Conservation (phyloP, 2,113 vertebrate genomes). For the Anoura caudifer region DNA sequence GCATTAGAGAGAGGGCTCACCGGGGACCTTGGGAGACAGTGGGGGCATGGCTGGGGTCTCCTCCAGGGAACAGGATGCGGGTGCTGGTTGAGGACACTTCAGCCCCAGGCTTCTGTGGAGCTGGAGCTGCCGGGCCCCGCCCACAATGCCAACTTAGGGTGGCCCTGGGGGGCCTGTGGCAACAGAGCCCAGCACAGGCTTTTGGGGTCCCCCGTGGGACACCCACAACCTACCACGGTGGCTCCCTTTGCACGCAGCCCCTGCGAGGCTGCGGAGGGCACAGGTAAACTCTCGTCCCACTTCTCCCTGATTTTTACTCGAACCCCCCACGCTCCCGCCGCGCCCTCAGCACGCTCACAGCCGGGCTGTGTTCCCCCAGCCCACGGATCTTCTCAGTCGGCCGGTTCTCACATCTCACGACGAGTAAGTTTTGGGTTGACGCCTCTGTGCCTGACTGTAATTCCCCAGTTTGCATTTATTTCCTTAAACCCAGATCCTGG, state of each 20-base stretch:
- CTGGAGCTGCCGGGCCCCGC: not conserved
- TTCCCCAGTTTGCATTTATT: not conserved
- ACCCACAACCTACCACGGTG: not conserved
- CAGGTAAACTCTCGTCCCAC: fast-evolving
- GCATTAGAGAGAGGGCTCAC: not conserved
- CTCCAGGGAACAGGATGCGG: not conserved
- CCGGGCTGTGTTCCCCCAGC: not conserved
- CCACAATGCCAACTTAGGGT: not conserved
- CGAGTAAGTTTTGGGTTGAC: not conserved
- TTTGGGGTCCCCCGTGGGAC: not conserved
- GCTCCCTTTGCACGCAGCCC: too few relatives aligned
- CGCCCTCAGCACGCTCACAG: not conserved
- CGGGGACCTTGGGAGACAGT: not conserved
- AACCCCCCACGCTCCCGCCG: not conserved
- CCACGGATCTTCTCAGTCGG: fast-evolving
- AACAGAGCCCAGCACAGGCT: not conserved
- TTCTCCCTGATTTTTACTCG: not conserved
- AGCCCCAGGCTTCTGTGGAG: not conserved
- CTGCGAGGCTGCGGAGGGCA: not conserved
- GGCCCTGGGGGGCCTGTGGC: not conserved
- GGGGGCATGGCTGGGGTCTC: not conserved
- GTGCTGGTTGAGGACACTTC: not conserved
- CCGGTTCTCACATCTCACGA: not conserved
- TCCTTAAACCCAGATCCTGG: not conserved
- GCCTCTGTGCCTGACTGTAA: not conserved